Base-by-base conservation (phyloP, 1,140 invertebrate species). In the Lepidurus apus region DNA sequence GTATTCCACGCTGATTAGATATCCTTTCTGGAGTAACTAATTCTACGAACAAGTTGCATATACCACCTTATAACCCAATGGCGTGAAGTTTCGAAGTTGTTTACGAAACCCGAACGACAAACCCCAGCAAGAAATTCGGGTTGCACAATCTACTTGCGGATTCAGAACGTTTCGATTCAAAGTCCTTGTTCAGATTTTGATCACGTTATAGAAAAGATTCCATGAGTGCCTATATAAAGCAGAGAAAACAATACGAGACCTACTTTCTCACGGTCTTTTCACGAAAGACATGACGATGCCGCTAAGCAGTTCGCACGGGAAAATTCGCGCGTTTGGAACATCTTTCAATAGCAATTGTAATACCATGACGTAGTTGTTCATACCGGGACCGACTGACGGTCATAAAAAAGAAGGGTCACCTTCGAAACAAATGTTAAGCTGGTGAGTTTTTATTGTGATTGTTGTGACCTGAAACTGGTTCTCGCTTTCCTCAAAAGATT, bases 141-240 rank as follows among this genome's bases (percentile, higher is more conserved):
- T 65, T 65, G 53, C 53, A 65, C 53, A n/a, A 65, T 65, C 53
- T 65, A 65, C 53, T 65, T 65, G 53, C 53, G 53, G n/a, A 65
- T 65, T 65, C 53, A 65, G 53, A 65, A 21, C 53, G 21, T 17
- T 65, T 65, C 53, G 21, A 65, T 65, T 65, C n/a, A 21, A 65
- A 65, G 53, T 65, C 53, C 53, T 34, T 65, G 53, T 21, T 65
- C 13, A 65, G 53, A 65, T 65, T 65, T 65, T 65, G 21, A 65
- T 65, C 53, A 65, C 53, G 53, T 65, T 65, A n/a, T 17, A 65
- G 4, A 65, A 65, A 17, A 65, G 17, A 7, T 65, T 65, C 4
- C 53, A 21, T 7, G 8, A 21, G 17, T 21, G 17, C 53, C 17
- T 65, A 65, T 65, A 65, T 13, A 65, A 65, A 21, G 53, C 53